A percentile compares a stretch with the other conserved stretches of the same genome.
These are phyloP conservation scores for Pterostichus madidus DNA, from an alignment of 2,888 invertebrate genomes.

Conservation along the genomic window DNA sequence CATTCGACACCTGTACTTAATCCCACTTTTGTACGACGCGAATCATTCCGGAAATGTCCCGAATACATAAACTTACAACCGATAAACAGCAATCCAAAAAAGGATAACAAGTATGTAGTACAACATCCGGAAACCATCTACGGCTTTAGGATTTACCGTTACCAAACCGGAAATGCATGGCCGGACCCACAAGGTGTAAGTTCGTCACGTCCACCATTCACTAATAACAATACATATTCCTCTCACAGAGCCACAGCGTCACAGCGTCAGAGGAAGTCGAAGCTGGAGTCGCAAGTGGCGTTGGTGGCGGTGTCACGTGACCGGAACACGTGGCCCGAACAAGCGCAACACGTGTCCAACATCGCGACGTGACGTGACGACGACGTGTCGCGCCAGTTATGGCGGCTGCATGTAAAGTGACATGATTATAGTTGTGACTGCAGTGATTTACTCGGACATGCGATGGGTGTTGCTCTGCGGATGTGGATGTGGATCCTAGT, in stretches of 20 bases:
- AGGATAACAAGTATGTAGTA: constrained; percentile 39
- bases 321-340: constrained; percentile 66
- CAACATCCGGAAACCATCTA: constrained; percentile 36
- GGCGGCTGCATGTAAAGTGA: constrained; percentile 63
- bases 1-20: constrained; percentile 22
- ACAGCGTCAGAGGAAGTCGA: neutral
- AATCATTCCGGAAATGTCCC: constrained; percentile 34
- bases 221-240: constrained; percentile 48
- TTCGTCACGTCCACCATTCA: constrained; percentile 35
- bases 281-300: constrained; percentile 24
- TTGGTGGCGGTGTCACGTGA: constrained; percentile 56
- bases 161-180: constrained; percentile 24
- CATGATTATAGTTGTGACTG: constrained; percentile 61
- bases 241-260: constrained; percentile 12
- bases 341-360: constrained; percentile 67
- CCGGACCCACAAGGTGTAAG: constrained; percentile 14
- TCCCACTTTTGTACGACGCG: constrained; percentile 21
- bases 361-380: constrained; percentile 60
- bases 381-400: constrained; percentile 17
- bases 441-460: constrained; percentile 59
- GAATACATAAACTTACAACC: constrained; percentile 41
- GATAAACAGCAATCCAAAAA: constrained; percentile 28
- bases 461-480: constrained; percentile 27
- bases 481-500: constrained; percentile 16
- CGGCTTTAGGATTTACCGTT: constrained; percentile 10